Percentiles rank a stretch among this genome's conserved stretches.
These are phyloP conservation scores for Premnoplex brunnescens DNA, from an alignment of 2,797 vertebrate genomes.

Conservation along the genomic window DNA sequence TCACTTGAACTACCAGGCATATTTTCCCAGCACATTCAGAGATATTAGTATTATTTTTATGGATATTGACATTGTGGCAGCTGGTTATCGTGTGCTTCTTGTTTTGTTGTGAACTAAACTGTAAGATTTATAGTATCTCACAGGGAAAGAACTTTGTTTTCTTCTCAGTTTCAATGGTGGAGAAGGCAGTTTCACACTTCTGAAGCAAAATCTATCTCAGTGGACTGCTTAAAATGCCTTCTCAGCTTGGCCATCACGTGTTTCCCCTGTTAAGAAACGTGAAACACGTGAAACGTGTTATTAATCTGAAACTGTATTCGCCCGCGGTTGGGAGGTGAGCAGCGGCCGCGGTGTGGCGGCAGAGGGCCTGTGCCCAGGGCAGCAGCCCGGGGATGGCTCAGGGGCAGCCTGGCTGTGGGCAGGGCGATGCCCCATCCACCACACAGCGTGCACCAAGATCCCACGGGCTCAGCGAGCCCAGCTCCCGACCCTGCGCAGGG, in stretches of 20 bases:
- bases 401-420: too few relatives aligned
- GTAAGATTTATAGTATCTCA: background rate
- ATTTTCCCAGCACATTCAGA: background rate
- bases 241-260: fast-evolving
- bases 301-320: background rate
- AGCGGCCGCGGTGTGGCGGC: fast-evolving
- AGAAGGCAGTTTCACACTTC: background rate
- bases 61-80: fast-evolving
- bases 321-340: fast-evolving
- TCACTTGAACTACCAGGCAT: too few relatives aligned
- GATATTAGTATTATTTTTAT: background rate
- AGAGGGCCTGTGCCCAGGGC: background rate
- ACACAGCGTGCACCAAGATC: too few relatives aligned
- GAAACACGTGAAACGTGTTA: too few relatives aligned
- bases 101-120: background rate
- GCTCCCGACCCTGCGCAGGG: too few relatives aligned
- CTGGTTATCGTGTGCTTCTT: background rate
- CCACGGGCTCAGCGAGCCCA: too few relatives aligned
- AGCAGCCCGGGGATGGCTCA: too few relatives aligned
- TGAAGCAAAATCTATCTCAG: background rate
- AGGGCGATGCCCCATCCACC: too few relatives aligned
- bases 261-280: background rate
- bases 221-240: fast-evolving
- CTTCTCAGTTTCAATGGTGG: fast-evolving
- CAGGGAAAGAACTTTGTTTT: background rate